These are phyloP conservation scores for Alloplasta piceator DNA, from an alignment of 2,888 invertebrate genomes.

Conservation along the genomic window DNA sequence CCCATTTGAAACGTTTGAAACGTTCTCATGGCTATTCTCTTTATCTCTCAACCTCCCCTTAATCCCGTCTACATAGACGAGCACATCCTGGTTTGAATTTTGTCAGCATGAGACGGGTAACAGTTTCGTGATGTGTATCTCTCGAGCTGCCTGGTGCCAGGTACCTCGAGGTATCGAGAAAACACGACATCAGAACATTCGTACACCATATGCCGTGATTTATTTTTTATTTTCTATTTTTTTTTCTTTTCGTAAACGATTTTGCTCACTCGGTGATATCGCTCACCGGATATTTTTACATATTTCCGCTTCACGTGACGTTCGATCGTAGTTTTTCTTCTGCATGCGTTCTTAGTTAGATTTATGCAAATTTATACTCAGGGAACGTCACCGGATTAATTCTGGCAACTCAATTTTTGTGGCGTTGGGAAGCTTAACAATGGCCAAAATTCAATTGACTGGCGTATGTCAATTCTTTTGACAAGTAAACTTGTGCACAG, in stretches of 20 bases:
- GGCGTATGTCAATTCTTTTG: too few species aligned
- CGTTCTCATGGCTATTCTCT: conserved; percentile 21
- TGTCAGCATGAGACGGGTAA: conserved; percentile 38
- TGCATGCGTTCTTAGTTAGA: neutral
- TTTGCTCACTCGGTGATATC: conserved; percentile 47
- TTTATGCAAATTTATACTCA: too few species aligned
- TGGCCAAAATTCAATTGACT: too few species aligned
- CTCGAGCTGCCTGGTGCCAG: conserved; percentile 51
- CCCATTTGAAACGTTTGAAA: neutral
- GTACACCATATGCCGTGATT: conserved; percentile 14
- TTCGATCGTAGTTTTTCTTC: neutral
- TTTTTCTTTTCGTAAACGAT: conserved; percentile 11
- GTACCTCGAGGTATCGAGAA: conserved; percentile 56
- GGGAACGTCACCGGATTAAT: too few species aligned
- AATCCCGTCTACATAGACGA: neutral
- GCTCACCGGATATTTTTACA: conserved; percentile 49
- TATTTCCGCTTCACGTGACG: neutral
- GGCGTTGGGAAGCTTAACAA: too few species aligned
- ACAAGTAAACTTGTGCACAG: too few species aligned
- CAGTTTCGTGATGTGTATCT: conserved; percentile 50
- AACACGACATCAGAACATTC: conserved; percentile 62
- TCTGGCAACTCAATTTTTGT: too few species aligned
- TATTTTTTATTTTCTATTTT: neutral
- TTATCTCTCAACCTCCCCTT: conserved; percentile 12
- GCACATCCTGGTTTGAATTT: conserved; percentile 42